phyloP scores from a whole-genome alignment of 2,797 vertebrate genomes.

The Lophius americanus region DNA sequence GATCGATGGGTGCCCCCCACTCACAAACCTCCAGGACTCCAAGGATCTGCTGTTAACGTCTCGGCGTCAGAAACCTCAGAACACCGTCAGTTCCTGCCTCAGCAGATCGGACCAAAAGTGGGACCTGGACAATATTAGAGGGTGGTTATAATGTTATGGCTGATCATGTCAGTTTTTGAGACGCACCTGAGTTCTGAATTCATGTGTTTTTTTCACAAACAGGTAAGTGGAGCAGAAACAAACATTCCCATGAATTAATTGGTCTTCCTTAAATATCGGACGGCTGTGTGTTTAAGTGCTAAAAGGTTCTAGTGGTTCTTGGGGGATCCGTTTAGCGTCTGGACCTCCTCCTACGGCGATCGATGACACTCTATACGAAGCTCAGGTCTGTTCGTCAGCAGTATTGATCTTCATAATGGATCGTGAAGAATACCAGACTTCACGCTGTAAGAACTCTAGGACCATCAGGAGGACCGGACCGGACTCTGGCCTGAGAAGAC shows the following conservation, averaged over 20 bases:
- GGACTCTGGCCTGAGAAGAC: not conserved
- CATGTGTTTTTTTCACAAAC: not conserved
- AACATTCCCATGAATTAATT: constrained; percentile 19
- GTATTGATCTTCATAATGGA: constrained; percentile 3
- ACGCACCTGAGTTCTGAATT: constrained; percentile 33
- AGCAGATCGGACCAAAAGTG: no score
- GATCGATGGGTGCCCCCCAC: no score
- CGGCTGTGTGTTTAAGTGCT: constrained; percentile 37
- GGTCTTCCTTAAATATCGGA: constrained; percentile 45
- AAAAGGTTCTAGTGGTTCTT: constrained; percentile 43
- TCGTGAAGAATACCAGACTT: not conserved
- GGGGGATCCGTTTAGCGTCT: constrained; percentile 36
- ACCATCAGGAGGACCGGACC: not conserved
- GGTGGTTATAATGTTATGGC: no score
- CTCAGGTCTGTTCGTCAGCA: not conserved
- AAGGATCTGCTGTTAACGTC: no score
- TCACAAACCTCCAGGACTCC: no score
- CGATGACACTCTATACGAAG: constrained; percentile 23
- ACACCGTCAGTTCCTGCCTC: no score
- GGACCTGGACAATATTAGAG: no score
- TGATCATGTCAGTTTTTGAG: not conserved
- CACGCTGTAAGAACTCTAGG: not conserved
- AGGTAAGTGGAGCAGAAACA: constrained; percentile 4
- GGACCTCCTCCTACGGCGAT: constrained; percentile 30
- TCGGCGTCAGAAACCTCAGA: no score